Percentiles rank a stretch among this genome's conserved stretches.
These are phyloP conservation scores for Siniperca scherzeri DNA, from an alignment of 2,797 vertebrate species.

Conservation along the genomic window DNA sequence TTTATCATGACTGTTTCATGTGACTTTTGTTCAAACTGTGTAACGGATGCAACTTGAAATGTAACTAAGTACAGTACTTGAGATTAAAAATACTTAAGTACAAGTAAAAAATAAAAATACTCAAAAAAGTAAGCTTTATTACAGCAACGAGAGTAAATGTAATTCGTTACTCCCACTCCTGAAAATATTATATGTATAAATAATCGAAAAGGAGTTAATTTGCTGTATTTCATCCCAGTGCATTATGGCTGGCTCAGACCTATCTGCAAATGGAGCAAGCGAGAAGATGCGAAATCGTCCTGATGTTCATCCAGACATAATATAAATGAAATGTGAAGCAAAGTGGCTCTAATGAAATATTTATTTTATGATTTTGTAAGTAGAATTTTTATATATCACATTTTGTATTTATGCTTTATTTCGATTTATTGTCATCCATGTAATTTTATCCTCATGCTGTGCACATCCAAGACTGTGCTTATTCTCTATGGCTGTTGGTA, in stretches of 20 bases:
- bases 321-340: background rate
- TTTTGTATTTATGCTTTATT: background rate
- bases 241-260: background rate
- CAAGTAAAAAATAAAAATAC: no score
- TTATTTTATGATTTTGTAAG: background rate
- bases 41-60: no score
- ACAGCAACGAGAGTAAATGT: no score
- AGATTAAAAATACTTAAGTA: no score
- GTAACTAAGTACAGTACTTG: no score
- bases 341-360: background rate
- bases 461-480: background rate
- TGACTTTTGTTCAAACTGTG: no score
- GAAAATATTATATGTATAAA: background rate
- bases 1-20: no score
- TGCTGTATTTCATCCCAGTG: background rate
- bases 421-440: background rate
- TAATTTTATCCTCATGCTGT: background rate
- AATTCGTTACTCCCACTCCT: no score
- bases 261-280: background rate
- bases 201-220: background rate
- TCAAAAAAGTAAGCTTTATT: no score
- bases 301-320: background rate
- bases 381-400: background rate
- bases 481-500: background rate
- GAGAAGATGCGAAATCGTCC: background rate